Evolutionary conservation across 2,113 vertebrate genomes (phyloP).

Genomic region (Condylura cristata): DNA sequence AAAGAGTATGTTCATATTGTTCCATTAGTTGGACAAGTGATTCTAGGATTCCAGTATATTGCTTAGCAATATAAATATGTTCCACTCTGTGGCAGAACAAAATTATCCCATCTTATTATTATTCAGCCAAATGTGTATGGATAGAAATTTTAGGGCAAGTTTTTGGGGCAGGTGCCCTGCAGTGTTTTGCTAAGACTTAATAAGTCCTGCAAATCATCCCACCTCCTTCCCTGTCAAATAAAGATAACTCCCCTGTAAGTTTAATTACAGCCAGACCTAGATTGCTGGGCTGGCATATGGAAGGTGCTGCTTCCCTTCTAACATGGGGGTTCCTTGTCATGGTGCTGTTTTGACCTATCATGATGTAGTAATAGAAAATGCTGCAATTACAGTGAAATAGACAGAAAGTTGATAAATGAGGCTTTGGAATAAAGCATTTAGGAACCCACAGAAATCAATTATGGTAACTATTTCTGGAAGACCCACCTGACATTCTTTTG

Average conservation of each 20-base stretch:
- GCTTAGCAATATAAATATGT: background rate
- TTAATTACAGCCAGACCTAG: slow-evolving; percentile 46
- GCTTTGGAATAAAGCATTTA: slow-evolving; percentile 61
- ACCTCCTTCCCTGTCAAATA: slow-evolving; percentile 7
- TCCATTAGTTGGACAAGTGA: background rate
- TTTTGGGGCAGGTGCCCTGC: background rate
- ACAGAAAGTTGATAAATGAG: slow-evolving; percentile 58
- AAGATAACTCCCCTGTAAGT: slow-evolving; percentile 42
- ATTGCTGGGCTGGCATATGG: background rate
- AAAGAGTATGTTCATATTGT: background rate
- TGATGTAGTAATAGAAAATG: slow-evolving; percentile 11
- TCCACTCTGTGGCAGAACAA: background rate
- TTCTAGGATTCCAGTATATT: background rate
- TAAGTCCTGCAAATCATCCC: slow-evolving; percentile 33
- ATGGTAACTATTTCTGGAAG: slow-evolving; percentile 72
- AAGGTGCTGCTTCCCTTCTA: background rate
- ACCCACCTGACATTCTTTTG: slow-evolving; percentile 54
- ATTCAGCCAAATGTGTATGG: background rate
- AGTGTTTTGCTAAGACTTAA: background rate
- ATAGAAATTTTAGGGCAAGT: background rate
- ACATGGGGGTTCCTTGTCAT: background rate
- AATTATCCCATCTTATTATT: background rate
- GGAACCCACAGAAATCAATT: slow-evolving; percentile 69
- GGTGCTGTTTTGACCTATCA: background rate
- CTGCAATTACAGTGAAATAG: slow-evolving; percentile 25